Evolutionary conservation across 1,140 invertebrate species (phyloP).

Genomic region (Drosophila burlai): DNA sequence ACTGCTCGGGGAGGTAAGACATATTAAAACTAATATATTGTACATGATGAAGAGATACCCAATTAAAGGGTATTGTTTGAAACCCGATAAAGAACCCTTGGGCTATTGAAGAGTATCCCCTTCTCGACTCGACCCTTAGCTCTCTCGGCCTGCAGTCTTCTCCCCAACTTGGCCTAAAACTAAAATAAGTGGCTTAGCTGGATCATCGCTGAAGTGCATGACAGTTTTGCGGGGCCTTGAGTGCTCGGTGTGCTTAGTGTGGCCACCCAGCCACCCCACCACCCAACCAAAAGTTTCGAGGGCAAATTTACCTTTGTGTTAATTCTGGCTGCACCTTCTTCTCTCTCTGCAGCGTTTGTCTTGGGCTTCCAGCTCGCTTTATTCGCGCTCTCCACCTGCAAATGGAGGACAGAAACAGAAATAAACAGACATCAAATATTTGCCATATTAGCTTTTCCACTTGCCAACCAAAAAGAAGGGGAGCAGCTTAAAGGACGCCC

Average conservation of each 20-base stretch:
- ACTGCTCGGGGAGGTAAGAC: fast-evolving
- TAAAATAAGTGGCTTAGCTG: constrained; percentile 68
- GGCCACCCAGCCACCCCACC: constrained; percentile 7
- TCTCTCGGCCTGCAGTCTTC: not conserved
- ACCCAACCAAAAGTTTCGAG: constrained; percentile 36
- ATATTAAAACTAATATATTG: not conserved
- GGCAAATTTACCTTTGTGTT: constrained; percentile 49
- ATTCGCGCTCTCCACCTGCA: constrained; percentile 16
- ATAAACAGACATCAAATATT: constrained; percentile 46
- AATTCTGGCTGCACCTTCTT: constrained; percentile 45
- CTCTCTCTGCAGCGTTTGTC: not conserved
- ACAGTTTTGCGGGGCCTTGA: constrained; percentile 56
- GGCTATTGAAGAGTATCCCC: constrained; percentile 6
- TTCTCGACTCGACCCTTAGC: not conserved
- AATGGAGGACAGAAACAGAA: constrained; percentile 10
- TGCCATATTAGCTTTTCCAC: constrained; percentile 44
- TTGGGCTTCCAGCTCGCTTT: not conserved
- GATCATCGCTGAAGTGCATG: constrained; percentile 61
- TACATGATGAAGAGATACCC: not conserved
- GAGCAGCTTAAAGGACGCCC: not conserved
- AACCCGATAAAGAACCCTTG: not conserved
- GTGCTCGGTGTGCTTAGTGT: constrained; percentile 20
- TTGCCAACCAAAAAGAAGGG: constrained; percentile 10
- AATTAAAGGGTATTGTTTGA: not conserved
- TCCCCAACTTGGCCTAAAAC: constrained; percentile 26